Evolutionary conservation across 2,888 invertebrate species (phyloP), one percentile per base, ranked within the genome.

Genomic region (Apotomis capreana): DNA sequence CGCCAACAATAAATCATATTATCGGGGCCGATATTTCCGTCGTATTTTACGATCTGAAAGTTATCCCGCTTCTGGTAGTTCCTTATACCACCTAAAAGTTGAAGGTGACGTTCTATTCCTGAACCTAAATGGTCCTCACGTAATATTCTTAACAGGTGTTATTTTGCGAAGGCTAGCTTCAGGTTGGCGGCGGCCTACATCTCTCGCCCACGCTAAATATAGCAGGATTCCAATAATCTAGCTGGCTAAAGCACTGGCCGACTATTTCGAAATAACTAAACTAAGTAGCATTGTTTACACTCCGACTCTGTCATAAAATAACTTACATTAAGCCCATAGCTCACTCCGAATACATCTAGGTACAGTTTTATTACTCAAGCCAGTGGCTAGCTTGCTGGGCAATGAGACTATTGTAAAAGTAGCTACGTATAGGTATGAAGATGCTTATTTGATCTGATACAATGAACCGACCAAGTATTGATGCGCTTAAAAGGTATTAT

Each of bases 171-270:
- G 62, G 61, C 52, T 61, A 26, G 26, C 26, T 52, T 69, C 71
- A 57, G 64, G 68, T 36, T 63, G 12, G 4, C 37, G n/a, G 8
- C 46, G 59, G 36, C 74, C 74, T 72, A 75, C 75, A 76, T 75
- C 68, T 69, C 69, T 70, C 73, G 74, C 73, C 77, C 71, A 75
- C 74, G 62, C 61, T 44, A 26, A 55, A 68, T 54, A 62, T 68
- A 70, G 65, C 60, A 44, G 54, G 60, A 13, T 64, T 44, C n/a
- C 26, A 60, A 70, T 60, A 46, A 63, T 49, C 40, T 15, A 15
- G 13, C 40, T 6, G 40, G 40, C 40, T 40, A 6, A 40, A 69
- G 40, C 57, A 49, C 40, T 9, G 40, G 15, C 58, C 51, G 8
- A 36, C 8, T 12, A 49, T 5, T n/a, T 49, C 13, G 10, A 59